Base-by-base conservation (phyloP, 2,888 invertebrate genomes). In the Apodemia mormo region DNA sequence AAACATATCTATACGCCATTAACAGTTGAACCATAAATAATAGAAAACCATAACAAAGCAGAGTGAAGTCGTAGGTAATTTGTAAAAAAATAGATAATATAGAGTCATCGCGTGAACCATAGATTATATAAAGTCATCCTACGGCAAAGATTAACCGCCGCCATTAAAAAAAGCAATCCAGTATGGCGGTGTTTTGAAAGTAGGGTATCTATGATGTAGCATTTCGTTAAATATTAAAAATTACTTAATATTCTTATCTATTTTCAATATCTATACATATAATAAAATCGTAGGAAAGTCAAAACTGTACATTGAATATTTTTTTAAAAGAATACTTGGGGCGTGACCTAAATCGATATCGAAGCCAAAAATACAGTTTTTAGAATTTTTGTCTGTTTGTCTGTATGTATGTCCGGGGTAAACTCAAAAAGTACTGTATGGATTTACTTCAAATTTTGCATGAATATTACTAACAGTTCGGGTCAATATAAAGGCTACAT, bases 81-180 rank as follows among this genome's bases (percentile, higher is more conserved):
- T 82, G 77, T 79, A 78, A 83, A 80, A 49, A 82, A 80, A 86
- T 84, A 88, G 87, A 87, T 90, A 88, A 89, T 89, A 90, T 90
- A 90, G 87, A 90, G 89, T 89, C 90, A 89, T 90, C 88, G 80
- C 88, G 80, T 75, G 81, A 83, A 79, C 86, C 88, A 89, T 88
- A 90, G 88, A 89, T 90, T 88, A 88, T 90, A 90, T 89, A 81
- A 87, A 90, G 90, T 89, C 90, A 90, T 91, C 89, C 88, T 84
- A 86, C 81, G 86, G 83, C 85, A 82, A 84, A 81, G 78, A 82
- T 81, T 83, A 81, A 81, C 78, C 77, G 80, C 75, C 77, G 86
- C 85, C 85, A 86, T 87, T 83, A 85, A 82, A 81, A 81, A 81
- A 83, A 83, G 79, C 83, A 81, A 81, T 84, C 77, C 87, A 91